Evolutionary conservation across 1,140 invertebrate species (phyloP).

Genomic region (Probaryconus sp.): DNA sequence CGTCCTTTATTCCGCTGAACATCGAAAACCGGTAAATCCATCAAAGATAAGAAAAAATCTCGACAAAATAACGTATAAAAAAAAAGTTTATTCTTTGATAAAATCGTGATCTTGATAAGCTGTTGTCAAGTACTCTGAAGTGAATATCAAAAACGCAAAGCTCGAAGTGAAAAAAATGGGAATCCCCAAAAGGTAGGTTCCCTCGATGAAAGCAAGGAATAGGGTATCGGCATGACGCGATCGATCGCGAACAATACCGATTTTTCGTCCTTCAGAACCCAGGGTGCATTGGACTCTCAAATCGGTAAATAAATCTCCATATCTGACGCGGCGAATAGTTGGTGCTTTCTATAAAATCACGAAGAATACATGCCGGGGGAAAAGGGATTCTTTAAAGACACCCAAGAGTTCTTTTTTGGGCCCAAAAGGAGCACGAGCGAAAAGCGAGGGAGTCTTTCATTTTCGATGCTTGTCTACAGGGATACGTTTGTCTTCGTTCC

Average conservation of each 20-base stretch:
- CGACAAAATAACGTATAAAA: slow-evolving; percentile 5
- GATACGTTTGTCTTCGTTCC: slow-evolving; percentile 13
- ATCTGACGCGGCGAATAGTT: slow-evolving; percentile 56
- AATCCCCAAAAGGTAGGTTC: slow-evolving; percentile 18
- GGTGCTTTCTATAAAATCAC: slow-evolving; percentile 30
- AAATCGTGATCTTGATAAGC: slow-evolving; percentile 38
- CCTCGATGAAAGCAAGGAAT: slow-evolving; percentile 31
- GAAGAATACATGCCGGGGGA: slow-evolving; percentile 10
- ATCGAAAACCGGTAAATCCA: too few relatives aligned
- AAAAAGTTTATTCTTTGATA: slow-evolving; percentile 16
- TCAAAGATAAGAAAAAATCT: slow-evolving; percentile 5
- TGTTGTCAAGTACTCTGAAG: slow-evolving; percentile 37
- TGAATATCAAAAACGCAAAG: slow-evolving; percentile 34
- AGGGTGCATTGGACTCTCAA: slow-evolving; percentile 53
- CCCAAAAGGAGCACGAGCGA: slow-evolving; percentile 56
- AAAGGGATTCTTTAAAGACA: slow-evolving; percentile 31
- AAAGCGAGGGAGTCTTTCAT: slow-evolving; percentile 56
- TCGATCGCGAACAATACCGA: slow-evolving; percentile 62
- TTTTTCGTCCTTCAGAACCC: slow-evolving; percentile 17
- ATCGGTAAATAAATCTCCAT: slow-evolving; percentile 67
- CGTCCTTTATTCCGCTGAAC: too few relatives aligned
- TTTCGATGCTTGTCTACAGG: too few relatives aligned
- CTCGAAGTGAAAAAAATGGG: slow-evolving; percentile 20
- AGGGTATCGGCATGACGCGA: slow-evolving; percentile 64
- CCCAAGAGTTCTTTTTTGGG: slow-evolving; percentile 42